A percentile compares a stretch with the other conserved stretches of the same genome.
phyloP scores from a whole-genome alignment of 2,797 vertebrate genomes.

The Rhodeus uyekii region DNA sequence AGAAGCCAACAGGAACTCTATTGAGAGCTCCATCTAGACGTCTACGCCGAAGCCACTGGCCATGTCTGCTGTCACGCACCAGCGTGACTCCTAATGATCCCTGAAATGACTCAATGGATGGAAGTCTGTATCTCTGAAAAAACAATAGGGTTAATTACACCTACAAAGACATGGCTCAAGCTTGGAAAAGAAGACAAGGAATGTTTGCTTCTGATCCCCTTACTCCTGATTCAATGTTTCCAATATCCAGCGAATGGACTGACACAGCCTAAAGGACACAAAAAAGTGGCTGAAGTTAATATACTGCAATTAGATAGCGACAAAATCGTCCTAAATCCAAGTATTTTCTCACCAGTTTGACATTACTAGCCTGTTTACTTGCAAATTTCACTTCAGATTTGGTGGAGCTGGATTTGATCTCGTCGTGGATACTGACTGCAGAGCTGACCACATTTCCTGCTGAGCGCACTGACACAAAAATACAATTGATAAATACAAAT shows the following conservation, averaged over 20 bases:
- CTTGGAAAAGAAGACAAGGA: background rate
- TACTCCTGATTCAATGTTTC: slow-evolving; percentile 73
- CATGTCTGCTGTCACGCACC: slow-evolving; percentile 78
- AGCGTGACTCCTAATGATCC: slow-evolving; percentile 49
- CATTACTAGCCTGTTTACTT: slow-evolving; percentile 85
- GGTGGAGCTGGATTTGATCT: slow-evolving; percentile 83
- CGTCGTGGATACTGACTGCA: slow-evolving; percentile 86
- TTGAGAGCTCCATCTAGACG: slow-evolving; percentile 92
- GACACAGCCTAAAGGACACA: slow-evolving; percentile 61
- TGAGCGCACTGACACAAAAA: slow-evolving; percentile 75
- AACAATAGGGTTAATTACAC: background rate
- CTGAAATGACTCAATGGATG: slow-evolving; percentile 72
- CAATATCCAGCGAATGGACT: slow-evolving; percentile 71
- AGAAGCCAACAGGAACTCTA: slow-evolving; percentile 92
- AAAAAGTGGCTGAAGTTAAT: slow-evolving; percentile 9
- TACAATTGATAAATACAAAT: background rate
- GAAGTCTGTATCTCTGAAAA: slow-evolving; percentile 71
- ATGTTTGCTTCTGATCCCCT: slow-evolving; percentile 41
- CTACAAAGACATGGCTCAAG: background rate
- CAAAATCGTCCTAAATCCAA: background rate
- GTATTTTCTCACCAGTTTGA: slow-evolving; percentile 83
- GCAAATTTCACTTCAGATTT: slow-evolving; percentile 88
- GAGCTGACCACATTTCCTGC: slow-evolving; percentile 75
- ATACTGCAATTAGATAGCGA: background rate
- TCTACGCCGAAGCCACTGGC: slow-evolving; percentile 93